Evolutionary conservation across 2,113 vertebrate genomes (phyloP).

Genomic region (Lepus timidus): DNA sequence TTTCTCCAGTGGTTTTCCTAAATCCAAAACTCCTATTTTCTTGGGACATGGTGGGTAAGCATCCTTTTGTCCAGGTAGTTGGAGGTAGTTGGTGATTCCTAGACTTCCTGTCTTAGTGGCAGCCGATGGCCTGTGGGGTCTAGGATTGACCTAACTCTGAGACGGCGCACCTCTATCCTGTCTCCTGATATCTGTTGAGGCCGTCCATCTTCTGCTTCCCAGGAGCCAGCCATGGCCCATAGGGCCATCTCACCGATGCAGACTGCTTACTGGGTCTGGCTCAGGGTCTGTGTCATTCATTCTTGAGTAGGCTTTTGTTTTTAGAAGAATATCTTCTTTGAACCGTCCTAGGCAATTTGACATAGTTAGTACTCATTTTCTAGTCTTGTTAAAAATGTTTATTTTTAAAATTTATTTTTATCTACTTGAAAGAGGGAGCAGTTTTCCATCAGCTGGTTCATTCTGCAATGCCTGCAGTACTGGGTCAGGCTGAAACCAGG

Average conservation of each 20-base stretch:
- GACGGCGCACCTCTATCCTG: too few relatives aligned
- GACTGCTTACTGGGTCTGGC: neutral
- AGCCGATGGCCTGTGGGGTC: neutral
- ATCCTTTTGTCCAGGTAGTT: neutral
- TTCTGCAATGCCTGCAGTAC: too few relatives aligned
- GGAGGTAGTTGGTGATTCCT: neutral
- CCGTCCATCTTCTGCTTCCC: neutral
- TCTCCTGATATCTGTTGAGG: neutral
- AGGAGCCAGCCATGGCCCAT: neutral
- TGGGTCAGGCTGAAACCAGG: too few relatives aligned
- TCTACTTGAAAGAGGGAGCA: too few relatives aligned
- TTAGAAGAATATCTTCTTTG: neutral
- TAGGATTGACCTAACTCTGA: neutral
- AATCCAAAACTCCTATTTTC: neutral
- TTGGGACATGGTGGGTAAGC: neutral
- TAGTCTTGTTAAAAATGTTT: neutral
- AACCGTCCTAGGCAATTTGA: neutral
- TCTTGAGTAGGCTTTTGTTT: neutral
- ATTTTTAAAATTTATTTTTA: too few relatives aligned
- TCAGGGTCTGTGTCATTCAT: neutral
- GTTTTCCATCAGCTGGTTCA: too few relatives aligned
- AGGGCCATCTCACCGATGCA: rapidly evolving
- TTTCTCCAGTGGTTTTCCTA: neutral
- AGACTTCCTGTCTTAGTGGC: neutral
- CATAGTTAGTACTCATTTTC: neutral